Evolutionary conservation across 2,113 vertebrate genomes (phyloP), one percentile per base, ranked within the genome.

Genomic region (Pseudonaja textilis): DNA sequence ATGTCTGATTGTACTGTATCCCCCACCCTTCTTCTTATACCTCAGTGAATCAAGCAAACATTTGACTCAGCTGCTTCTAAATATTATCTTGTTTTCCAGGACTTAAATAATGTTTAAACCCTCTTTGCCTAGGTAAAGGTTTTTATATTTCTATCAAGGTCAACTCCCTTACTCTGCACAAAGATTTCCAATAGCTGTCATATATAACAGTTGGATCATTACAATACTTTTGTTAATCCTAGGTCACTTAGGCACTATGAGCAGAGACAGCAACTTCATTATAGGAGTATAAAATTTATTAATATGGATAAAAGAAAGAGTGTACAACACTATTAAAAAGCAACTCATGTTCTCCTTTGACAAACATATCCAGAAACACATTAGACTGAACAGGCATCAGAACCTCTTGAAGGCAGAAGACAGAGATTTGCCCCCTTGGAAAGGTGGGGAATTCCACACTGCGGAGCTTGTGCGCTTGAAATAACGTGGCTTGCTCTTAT

Each of bases 381-480:
- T 9, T 4, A 23, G 34, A 85, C 0, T 18, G 14, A 57, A 85
- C 56, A 89, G 42, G 29, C 0, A 42, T 98, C 96, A 98, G 94
- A 90, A 59, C 93, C 96, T 97, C 59, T 97, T 96, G 9, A 97
- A 95, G 92, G 90, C 12, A 29, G 89, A 93, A 1, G 96, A 45
- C 95, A 96, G 88, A 1, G 93, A 14, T 64, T 93, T 92, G 90
- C 92, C 10, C 7, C 95, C 97, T 45, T 92, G 56, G 9, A 96
- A 93, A 0, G 99, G 99, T 0, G 99, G 99, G 0, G 98, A 99
- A 93, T 97, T 97, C 99, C 99, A 99, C 11, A 98, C 98, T 0
- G 99, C 99, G 0, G 99, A 99, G 96, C 99, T 99, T 3, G 99
- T 99, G 69, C 99, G 98, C 94, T 99, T 99, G 59, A 98, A 98